Base-by-base conservation (phyloP, 2,888 invertebrate species). In the Acrocera orbiculus region DNA sequence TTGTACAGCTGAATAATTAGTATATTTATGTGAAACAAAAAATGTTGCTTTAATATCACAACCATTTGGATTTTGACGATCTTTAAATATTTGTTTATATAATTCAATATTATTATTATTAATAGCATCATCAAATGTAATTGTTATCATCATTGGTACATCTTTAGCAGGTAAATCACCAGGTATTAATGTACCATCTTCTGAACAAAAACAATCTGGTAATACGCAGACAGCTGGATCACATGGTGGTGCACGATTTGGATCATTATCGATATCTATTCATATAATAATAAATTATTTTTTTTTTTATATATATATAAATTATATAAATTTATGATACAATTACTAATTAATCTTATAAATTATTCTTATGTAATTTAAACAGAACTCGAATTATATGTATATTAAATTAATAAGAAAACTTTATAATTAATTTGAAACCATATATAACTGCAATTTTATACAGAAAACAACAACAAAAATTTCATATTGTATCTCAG, bases 81-180 rank as follows among this genome's bases (percentile, higher is more conserved):
- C 78, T 57, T 78, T 83, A 64, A 90, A 89, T 42, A 90, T 86
- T 51, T 87, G 86, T 57, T 83, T 83, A 69, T 89, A 90, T 32
- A 90, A 64, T 48, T 85, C 87, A 54, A 89, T 89, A 62, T 90
- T 90, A 64, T 90, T 87, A 62, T 87, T 87, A 61, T 90, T 90
- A 61, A 90, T 85, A 51, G 89, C 89, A 51, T 89, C 89, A 53
- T 90, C 89, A 56, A 90, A 90, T 32, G 89, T 89, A 53, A 90
- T 80, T 37, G 85, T 87, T 52, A 90, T 77, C 89, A 89, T 89
- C 65, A 89, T 87, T 5, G 89, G 89, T 1, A 89, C 83, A 50
- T 86, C 83, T 61, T 74, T 80, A 40, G 74, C 57, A 10, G 82
- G 83, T 30, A 86, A 62, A 52, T 86, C 83, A 10, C 83, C 83